Conservation (phyloP, 2,888 invertebrate species). For the Sylvicola cinctus region DNA sequence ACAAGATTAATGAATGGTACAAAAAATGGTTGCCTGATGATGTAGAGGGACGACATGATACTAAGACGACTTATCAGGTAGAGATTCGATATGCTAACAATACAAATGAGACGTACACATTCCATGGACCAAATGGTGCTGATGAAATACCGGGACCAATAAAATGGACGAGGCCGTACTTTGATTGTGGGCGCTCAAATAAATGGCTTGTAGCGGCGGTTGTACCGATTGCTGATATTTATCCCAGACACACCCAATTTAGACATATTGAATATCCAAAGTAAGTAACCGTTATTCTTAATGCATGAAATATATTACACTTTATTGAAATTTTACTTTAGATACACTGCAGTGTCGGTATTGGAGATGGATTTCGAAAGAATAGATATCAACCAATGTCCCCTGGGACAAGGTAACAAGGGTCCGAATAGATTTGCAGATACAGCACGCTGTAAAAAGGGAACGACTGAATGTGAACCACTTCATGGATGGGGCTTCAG, state of each 20-base stretch:
- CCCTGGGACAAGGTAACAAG: constrained; percentile 67
- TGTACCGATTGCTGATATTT: constrained; percentile 87
- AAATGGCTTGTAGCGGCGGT: constrained; percentile 91
- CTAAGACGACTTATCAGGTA: constrained; percentile 83
- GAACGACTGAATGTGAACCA: constrained; percentile 91
- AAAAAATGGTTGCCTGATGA: constrained; percentile 77
- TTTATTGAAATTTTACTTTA: constrained; percentile 18
- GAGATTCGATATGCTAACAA: constrained; percentile 86
- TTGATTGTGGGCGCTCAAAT: constrained; percentile 87
- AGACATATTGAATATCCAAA: constrained; percentile 85
- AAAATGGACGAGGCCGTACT: constrained; percentile 86
- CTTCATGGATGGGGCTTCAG: constrained; percentile 90
- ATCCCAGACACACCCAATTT: constrained; percentile 80
- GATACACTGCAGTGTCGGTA: constrained; percentile 79
- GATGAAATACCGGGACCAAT: constrained; percentile 86
- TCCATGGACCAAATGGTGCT: constrained; percentile 80
- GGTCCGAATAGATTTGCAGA: constrained; percentile 74
- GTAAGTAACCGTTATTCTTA: constrained; percentile 34
- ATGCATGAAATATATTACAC: background rate
- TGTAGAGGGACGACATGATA: constrained; percentile 63
- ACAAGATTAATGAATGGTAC: constrained; percentile 89
- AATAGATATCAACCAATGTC: constrained; percentile 96
- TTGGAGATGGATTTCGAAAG: constrained; percentile 92
- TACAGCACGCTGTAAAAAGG: constrained; percentile 77
- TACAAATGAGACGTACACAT: constrained; percentile 90